These are phyloP conservation scores for Drosophila algonquin DNA, from an alignment of 2,888 invertebrate genomes.

Conservation along the genomic window DNA sequence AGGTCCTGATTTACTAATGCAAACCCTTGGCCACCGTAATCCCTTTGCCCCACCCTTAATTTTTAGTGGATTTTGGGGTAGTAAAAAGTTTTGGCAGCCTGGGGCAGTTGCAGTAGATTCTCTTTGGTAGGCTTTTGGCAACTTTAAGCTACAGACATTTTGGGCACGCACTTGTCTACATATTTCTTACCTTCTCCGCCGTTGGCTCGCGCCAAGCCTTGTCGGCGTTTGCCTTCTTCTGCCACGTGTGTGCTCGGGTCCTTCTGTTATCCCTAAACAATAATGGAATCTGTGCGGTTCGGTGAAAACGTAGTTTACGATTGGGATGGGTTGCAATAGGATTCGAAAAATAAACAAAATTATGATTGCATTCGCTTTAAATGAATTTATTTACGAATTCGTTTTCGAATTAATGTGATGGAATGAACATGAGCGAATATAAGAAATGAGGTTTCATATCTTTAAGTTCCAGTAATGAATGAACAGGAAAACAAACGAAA, in stretches of 20 bases:
- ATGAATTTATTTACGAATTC: not conserved
- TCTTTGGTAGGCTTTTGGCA: constrained; percentile 53
- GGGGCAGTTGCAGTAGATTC: constrained; percentile 52
- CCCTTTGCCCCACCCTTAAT: constrained; percentile 19
- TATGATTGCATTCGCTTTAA: too few species aligned
- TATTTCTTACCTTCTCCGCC: constrained; percentile 14
- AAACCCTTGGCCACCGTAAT: constrained; percentile 10
- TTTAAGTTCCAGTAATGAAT: too few species aligned
- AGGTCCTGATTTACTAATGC: constrained; percentile 57
- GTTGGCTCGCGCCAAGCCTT: constrained; percentile 53
- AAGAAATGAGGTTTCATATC: too few species aligned
- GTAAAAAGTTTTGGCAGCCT: constrained; percentile 64
- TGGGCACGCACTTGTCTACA: constrained; percentile 68
- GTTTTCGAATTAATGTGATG: not conserved
- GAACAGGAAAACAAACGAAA: too few species aligned
- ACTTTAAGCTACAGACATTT: constrained; percentile 77
- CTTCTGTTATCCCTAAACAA: not conserved
- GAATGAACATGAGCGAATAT: too few species aligned
- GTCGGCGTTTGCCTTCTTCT: constrained; percentile 29
- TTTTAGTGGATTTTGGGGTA: constrained; percentile 32
- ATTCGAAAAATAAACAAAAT: too few species aligned
- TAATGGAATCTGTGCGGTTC: not conserved
- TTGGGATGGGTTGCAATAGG: too few species aligned
- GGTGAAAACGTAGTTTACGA: not conserved
- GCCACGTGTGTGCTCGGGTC: constrained; percentile 8